Base-by-base conservation (phyloP, 2,888 invertebrate species). In the Lasiommata megera region DNA sequence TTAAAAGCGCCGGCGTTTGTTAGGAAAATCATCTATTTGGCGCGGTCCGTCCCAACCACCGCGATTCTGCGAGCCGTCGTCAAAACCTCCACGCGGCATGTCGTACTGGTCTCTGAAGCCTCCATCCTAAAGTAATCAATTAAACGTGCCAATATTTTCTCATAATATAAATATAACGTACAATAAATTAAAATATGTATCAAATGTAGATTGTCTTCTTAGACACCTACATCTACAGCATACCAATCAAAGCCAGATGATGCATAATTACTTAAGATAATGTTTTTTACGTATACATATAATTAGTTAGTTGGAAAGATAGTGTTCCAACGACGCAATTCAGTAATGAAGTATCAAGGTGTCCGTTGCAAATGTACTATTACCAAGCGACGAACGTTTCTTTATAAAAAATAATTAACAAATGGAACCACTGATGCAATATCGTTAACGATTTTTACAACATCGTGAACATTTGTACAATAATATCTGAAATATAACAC, bases 1-100 rank as follows among this genome's bases (percentile, higher is more conserved):
- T 88, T 92, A 93, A 80, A 92, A 93, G 67, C 93, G 93, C 76
- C 93, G 92, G 69, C 93, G 92, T 87, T 93, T 93, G 85, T 92
- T 92, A 73, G 93, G 93, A 81, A 87, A 93, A 87, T 93, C 93
- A 67, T 93, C 93, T 79, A 90, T 82, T 80, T 88, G 92, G 77
- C 89, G 89, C 67, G 84, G 80, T 67, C 91, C 91, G 61, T 92
- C 92, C 84, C 93, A 91, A 78, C 92, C 92, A 77, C 92, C 92
- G 74, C 91, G 91, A 76, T 88, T 88, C 76, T 86, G 87, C 70
- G 86, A 85, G 82, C 83, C 80, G 80, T 88, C 88, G 74, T 89
- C 89, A 83, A 72, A 89, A 67, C 77, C 82, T 75, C 90, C 84
- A 56, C 82, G 80, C 69, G 77, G 82, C 85, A 83, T 85, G 83